phyloP scores from a whole-genome alignment of 2,797 vertebrate genomes.

The Heteromormyrus szaboi region DNA sequence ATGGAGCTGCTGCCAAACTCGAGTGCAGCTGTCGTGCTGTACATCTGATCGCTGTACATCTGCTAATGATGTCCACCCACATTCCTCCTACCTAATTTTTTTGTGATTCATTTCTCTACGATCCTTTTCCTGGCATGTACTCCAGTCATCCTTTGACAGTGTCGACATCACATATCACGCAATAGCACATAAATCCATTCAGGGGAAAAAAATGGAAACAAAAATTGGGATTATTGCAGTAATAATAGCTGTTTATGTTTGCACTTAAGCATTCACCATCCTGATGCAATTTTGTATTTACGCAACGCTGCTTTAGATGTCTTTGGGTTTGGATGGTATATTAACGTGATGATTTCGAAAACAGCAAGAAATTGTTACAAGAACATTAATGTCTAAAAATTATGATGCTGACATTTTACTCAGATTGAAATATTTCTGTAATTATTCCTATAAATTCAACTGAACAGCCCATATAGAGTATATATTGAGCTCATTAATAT shows the following conservation, averaged over 20 bases:
- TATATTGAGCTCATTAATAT: neutral
- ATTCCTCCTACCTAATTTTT: neutral
- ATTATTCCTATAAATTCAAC: constrained; percentile 1
- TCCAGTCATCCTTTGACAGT: neutral
- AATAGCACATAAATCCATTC: neutral
- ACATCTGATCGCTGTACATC: neutral
- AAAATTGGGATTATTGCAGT: neutral
- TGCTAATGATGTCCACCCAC: neutral
- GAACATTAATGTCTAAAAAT: neutral
- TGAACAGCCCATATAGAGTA: neutral
- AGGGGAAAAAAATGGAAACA: neutral
- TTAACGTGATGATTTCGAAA: neutral
- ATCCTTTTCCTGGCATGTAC: neutral
- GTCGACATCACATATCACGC: neutral
- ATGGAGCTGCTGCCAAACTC: neutral
- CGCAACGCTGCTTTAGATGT: neutral
- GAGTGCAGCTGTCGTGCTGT: neutral
- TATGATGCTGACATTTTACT: neutral
- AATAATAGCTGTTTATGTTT: neutral
- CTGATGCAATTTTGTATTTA: neutral
- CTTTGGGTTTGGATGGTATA: neutral
- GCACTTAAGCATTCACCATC: neutral
- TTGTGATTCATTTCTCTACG: neutral
- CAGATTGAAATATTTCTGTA: neutral
- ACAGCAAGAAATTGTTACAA: neutral